Percentiles rank a stretch among this genome's conserved stretches.
phyloP scores from a whole-genome alignment of 2,888 invertebrate genomes.

The Agriopis leucophaearia region DNA sequence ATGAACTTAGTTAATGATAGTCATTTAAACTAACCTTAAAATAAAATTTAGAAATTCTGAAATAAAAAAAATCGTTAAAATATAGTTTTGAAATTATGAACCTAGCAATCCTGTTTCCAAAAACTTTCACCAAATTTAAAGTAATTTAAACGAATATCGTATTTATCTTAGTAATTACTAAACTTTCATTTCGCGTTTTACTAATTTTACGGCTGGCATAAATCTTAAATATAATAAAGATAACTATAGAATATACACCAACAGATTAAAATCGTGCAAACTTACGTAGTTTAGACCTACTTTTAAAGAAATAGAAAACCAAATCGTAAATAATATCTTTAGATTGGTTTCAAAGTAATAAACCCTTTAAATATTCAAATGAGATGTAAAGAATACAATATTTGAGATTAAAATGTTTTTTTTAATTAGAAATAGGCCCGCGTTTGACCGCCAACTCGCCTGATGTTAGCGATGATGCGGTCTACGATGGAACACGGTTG shows the following conservation, averaged over 20 bases:
- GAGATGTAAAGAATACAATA: neutral
- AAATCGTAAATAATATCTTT: constrained; percentile 1
- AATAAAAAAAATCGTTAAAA: too few relatives aligned
- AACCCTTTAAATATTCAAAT: neutral
- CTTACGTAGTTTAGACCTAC: neutral
- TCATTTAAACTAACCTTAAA: too few relatives aligned
- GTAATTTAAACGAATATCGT: neutral
- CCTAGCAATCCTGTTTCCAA: neutral
- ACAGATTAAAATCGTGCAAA: neutral
- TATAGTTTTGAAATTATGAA: too few relatives aligned
- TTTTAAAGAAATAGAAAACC: neutral
- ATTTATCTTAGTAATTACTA: constrained; percentile 7
- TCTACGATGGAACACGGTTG: too few relatives aligned
- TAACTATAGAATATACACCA: neutral
- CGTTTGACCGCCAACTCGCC: too few relatives aligned
- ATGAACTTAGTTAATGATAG: too few relatives aligned
- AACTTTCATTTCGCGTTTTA: constrained; percentile 7
- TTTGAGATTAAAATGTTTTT: neutral
- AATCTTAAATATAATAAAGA: neutral
- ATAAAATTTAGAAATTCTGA: too few relatives aligned
- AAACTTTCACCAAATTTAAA: constrained; percentile 10
- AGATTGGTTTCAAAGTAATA: neutral
- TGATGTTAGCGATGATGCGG: too few relatives aligned
- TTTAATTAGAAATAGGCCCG: neutral
- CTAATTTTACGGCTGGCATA: neutral